Base-by-base conservation (phyloP, 2,888 invertebrate species). In the Zygogramma bicolorata region DNA sequence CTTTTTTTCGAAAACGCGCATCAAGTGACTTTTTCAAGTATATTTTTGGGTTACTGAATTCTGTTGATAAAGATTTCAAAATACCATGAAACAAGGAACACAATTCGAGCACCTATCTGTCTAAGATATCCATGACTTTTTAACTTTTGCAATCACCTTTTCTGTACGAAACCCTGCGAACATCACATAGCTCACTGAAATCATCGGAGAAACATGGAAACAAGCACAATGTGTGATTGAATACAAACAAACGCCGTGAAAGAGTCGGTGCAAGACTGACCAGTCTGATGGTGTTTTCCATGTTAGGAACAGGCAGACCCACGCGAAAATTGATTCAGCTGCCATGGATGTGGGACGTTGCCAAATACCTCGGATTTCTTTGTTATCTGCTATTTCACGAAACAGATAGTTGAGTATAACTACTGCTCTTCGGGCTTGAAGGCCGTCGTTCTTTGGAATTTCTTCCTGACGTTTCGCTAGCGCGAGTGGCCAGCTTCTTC, bases 251-350 rank as follows among this genome's bases (percentile, higher is more conserved):
- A 38, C 38, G 34, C 61, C 18, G 10, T 22, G 7, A 3, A 6
- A 20, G 22, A 38, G 61, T 22, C 40, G 61, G 40, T 61, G 40
- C 61, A 61, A 61, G 61, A 61, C 61, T 61, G 61, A 42, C 42
- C 42, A n/a, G 42, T 15, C 42, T 18, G 42, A 42, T 15, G 42
- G 42, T 15, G 42, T 42, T 42, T 42, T 42, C 42, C 42, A 15
- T 42, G 42, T 42, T 42, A 1, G 42, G 42, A 18, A 42, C 42
- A 18, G 18, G 7, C 42, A 18, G 18, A 25, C 61, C 61, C 61
- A 61, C 61, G 40, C 61, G 22, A 22, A 18, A 42, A 42, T 18
- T 42, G 42, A 42, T 42, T 34, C 34, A 34, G 34, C 34, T 34
- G 10, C 2, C 42, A 42, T 18, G 15, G 7, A 42, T n/a, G 18